Evolutionary conservation across 2,888 invertebrate genomes (phyloP), one percentile per base, ranked within the genome.

Genomic region (Drepanosiphum platanoidis): DNA sequence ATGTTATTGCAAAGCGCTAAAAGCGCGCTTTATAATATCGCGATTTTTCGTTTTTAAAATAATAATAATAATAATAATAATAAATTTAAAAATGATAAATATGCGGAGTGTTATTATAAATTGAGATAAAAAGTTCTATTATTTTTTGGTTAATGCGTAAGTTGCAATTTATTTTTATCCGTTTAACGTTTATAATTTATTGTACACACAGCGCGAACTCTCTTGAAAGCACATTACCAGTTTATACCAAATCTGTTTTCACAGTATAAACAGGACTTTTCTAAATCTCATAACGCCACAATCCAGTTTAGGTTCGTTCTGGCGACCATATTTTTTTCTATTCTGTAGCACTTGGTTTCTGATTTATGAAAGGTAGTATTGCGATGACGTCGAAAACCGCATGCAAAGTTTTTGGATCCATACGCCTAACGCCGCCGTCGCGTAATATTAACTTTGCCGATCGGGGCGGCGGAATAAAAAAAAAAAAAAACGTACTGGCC

Each of bases 281-380:
- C n/a, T 30, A 39, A 64, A 64, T 30, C 32, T 32, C 66, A 32
- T 30, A 36, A 30, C 46, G 46, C 46, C 46, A n/a, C n/a, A n/a
- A 79, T 79, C 8, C 66, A 32, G 32, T 79, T 68, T 46, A 79
- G 79, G 68, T 32, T 7, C 46, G 9, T 32, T n/a, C n/a, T n/a
- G n/a, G 46, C 22, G 42, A 42, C 66, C 18, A 32, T 22, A 27
- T 74, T 68, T 78, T 58, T 78, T 79, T 68, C n/a, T n/a, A n/a
- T n/a, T n/a, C n/a, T n/a, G n/a, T 66, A 79, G 68, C 79, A 68
- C 75, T 77, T 77, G 9, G 18, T 61, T 61, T 39, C 68, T 68
- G 79, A 79, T 79, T 79, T 79, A 79, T 79, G 66, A 46, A 68
- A 66, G 68, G 79, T 78, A 39, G 78, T 58, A 79, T 79, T 68